Percentiles rank a stretch among this genome's conserved stretches.
Evolutionary conservation across 2,113 vertebrate genomes (phyloP).

Genomic region (Pyrgilauda ruficollis): DNA sequence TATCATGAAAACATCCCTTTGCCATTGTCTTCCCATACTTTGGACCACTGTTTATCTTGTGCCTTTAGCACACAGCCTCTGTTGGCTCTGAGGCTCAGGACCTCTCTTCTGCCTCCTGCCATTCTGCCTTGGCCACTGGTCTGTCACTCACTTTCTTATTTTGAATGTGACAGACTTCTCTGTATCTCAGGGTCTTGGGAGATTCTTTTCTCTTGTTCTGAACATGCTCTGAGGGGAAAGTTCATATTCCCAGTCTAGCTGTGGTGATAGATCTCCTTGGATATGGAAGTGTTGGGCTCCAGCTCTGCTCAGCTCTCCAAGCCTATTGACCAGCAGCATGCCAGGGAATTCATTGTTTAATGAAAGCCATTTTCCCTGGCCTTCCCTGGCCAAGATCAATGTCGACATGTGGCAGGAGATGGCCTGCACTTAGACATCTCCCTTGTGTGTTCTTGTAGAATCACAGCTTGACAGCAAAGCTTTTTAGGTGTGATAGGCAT

Average conservation of each 20-base stretch:
- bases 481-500: background rate
- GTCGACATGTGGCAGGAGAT: background rate
- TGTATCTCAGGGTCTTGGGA: background rate
- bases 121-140: background rate
- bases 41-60: background rate
- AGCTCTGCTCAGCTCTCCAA: background rate
- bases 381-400: background rate
- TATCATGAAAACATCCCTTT: background rate
- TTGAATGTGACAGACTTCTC: background rate
- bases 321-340: background rate
- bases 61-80: background rate
- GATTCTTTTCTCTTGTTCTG: background rate
- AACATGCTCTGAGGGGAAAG: background rate
- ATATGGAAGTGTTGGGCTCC: background rate
- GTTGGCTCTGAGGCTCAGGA: background rate
- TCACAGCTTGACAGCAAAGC: background rate
- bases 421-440: background rate
- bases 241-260: background rate
- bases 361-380: background rate
- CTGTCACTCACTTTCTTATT: background rate
- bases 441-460: background rate
- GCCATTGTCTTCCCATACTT: background rate
- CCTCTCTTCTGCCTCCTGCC: background rate
- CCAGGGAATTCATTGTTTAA: background rate
- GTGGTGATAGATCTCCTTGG: background rate